phyloP scores from a whole-genome alignment of 2,797 vertebrate species.

The Valencia hispanica region DNA sequence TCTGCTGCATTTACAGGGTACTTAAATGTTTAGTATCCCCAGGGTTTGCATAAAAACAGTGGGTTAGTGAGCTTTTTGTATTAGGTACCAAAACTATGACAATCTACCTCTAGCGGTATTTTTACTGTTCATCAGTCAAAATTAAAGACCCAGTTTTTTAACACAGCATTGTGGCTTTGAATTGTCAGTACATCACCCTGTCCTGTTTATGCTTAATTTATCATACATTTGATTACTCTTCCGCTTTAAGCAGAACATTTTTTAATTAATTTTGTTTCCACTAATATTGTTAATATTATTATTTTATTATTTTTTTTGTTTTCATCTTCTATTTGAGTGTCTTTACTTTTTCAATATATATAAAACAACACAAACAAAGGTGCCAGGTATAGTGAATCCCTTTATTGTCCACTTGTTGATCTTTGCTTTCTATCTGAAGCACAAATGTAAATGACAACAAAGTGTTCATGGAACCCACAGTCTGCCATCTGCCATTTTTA shows the following conservation, averaged over 20 bases:
- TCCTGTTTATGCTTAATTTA: not conserved
- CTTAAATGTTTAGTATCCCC: too few relatives aligned
- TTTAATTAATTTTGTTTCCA: too few relatives aligned
- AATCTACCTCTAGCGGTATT: not conserved
- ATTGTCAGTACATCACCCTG: too few relatives aligned
- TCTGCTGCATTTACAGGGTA: too few relatives aligned
- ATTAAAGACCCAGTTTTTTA: not conserved
- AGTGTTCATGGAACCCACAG: not conserved
- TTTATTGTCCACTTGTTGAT: conserved; percentile 31
- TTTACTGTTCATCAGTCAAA: not conserved
- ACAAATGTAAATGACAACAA: conserved; percentile 7
- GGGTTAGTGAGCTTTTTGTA: too few relatives aligned
- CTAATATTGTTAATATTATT: not conserved
- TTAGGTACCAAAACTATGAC: not conserved
- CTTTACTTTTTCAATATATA: not conserved
- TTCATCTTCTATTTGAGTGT: not conserved
- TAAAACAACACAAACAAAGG: conserved; percentile 3
- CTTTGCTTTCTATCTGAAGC: not conserved
- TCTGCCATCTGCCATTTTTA: conserved; percentile 10
- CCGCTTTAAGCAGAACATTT: not conserved
- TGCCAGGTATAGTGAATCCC: conserved; percentile 4
- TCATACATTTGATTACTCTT: not conserved
- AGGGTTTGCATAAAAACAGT: too few relatives aligned
- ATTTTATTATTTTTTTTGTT: not conserved
- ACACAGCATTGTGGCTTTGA: too few relatives aligned